Percentiles rank a stretch among this genome's conserved stretches.
These are phyloP conservation scores for Callaeas wilsoni DNA, from an alignment of 2,113 vertebrate genomes.

Conservation along the genomic window DNA sequence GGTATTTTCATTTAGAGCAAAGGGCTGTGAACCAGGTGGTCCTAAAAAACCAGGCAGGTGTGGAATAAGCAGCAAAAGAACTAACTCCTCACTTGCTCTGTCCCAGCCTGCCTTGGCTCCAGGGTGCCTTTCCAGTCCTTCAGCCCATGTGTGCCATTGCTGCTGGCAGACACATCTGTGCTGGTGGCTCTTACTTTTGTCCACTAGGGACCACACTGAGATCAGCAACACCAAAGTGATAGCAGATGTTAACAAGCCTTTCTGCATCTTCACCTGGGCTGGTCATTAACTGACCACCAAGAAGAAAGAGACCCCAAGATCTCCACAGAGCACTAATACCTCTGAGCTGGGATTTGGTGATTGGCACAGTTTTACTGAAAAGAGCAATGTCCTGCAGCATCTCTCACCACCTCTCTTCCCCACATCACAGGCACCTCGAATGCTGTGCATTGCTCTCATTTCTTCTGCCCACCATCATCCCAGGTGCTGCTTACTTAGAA, in stretches of 20 bases:
- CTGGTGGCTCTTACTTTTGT: background rate
- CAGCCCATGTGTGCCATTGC: background rate
- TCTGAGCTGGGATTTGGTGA: background rate
- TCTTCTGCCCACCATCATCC: background rate
- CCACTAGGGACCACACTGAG: slow-evolving; percentile 4
- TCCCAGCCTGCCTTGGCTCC: background rate
- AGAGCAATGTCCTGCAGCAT: background rate
- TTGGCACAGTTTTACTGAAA: background rate
- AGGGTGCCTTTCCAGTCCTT: background rate
- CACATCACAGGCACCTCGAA: background rate
- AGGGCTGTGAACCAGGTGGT: background rate
- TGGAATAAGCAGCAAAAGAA: background rate
- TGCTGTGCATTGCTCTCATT: fast-evolving
- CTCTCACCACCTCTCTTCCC: background rate
- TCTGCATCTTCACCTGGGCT: background rate
- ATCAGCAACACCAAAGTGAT: background rate
- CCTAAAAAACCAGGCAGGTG: background rate
- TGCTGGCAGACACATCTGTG: background rate
- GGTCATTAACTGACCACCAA: background rate
- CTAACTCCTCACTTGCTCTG: background rate
- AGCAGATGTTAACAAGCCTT: background rate
- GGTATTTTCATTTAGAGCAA: background rate
- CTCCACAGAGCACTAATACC: background rate
- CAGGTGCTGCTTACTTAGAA: background rate
- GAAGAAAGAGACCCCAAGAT: background rate